Conservation (phyloP, 2,113 vertebrate species). For the Piprites chloris region DNA sequence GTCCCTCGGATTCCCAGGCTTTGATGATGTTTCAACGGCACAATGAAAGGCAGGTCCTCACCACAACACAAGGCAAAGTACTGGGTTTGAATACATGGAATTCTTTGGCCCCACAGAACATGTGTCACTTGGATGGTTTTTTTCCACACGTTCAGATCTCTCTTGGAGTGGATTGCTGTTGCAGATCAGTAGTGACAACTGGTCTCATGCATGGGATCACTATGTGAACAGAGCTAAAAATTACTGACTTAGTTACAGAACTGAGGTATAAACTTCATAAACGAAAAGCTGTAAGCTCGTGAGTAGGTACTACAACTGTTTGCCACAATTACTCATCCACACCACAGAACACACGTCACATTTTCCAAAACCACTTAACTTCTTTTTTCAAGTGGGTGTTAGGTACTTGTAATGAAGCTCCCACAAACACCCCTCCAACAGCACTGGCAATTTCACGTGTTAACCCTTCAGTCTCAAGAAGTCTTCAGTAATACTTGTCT, state of each 20-base stretch:
- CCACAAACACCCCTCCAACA: background rate
- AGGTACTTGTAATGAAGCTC: background rate
- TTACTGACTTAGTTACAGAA: background rate
- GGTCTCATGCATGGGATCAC: background rate
- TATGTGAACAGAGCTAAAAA: background rate
- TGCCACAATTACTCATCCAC: background rate
- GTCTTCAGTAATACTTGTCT: background rate
- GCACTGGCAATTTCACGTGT: background rate
- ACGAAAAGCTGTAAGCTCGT: background rate
- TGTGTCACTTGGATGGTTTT: background rate
- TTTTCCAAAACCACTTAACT: background rate
- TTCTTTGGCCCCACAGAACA: constrained; percentile 29
- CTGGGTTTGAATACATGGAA: constrained; percentile 9
- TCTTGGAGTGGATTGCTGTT: background rate
- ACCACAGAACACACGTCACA: background rate
- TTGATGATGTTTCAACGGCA: constrained; percentile 65
- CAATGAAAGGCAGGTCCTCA: constrained; percentile 52
- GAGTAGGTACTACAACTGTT: background rate
- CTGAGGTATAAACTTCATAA: background rate
- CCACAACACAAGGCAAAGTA: constrained; percentile 58
- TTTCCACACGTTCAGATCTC: background rate
- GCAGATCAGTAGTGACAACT: background rate
- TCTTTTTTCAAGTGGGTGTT: background rate
- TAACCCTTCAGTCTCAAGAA: background rate
- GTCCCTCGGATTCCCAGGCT: constrained; percentile 38